These are phyloP conservation scores for Mythimna impura DNA, from an alignment of 2,888 invertebrate genomes.

Conservation along the genomic window DNA sequence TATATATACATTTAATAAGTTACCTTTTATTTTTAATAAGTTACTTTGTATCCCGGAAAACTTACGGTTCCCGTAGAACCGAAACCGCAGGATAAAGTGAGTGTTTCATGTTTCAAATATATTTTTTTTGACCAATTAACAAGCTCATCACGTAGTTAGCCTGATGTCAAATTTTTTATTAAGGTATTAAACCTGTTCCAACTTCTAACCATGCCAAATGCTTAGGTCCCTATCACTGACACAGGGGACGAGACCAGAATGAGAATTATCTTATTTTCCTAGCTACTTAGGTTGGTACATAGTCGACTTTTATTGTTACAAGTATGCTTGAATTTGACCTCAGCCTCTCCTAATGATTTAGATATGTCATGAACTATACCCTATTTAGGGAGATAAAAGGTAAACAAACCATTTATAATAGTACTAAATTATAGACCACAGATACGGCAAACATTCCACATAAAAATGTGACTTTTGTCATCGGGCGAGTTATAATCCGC, in stretches of 20 bases:
- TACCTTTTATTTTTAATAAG: too few species aligned
- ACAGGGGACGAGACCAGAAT: slow-evolving; percentile 22
- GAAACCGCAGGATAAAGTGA: not conserved
- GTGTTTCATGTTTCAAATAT: too few species aligned
- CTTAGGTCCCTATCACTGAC: slow-evolving; percentile 8
- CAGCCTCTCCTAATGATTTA: not conserved
- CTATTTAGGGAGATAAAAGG: too few species aligned
- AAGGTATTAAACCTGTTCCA: not conserved
- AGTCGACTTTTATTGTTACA: slow-evolving; percentile 7
- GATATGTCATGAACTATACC: not conserved
- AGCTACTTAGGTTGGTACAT: not conserved
- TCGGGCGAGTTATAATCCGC: too few species aligned
- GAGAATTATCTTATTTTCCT: slow-evolving; percentile 13
- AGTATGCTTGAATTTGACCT: slow-evolving; percentile 1
- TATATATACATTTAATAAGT: too few species aligned
- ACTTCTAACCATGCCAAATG: not conserved
- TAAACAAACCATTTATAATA: too few species aligned
- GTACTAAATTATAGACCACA: too few species aligned
- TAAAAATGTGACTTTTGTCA: too few species aligned
- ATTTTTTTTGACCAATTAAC: not conserved
- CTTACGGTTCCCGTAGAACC: not conserved
- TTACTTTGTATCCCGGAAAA: not conserved
- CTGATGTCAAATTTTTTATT: slow-evolving; percentile 18
- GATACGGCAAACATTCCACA: too few species aligned
- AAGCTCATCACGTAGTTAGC: slow-evolving; percentile 4